phyloP scores from a whole-genome alignment of 2,113 vertebrate genomes.

The Megalops atlanticus region DNA sequence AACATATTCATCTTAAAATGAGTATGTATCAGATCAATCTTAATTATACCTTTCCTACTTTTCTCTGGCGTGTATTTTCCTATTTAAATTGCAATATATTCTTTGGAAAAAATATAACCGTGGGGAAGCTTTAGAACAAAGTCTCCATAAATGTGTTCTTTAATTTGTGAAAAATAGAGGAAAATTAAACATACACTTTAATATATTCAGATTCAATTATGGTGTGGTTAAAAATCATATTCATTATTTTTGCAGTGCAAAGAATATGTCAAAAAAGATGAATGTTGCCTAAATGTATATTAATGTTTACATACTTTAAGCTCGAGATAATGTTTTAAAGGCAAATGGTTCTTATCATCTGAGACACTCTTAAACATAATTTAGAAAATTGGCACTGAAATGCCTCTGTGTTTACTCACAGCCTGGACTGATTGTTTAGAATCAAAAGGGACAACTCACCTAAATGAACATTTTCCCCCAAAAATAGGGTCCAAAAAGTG shows the following conservation, averaged over 20 bases:
- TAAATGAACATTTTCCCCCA: background rate
- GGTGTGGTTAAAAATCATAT: background rate
- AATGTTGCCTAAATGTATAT: constrained; percentile 47
- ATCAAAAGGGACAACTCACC: background rate
- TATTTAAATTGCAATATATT: background rate
- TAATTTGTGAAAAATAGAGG: background rate
- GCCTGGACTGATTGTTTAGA: background rate
- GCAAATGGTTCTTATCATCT: background rate
- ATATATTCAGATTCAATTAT: background rate
- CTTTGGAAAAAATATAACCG: background rate
- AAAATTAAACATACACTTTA: background rate
- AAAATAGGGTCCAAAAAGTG: constrained; percentile 23
- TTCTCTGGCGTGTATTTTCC: too few relatives aligned
- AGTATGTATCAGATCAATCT: background rate
- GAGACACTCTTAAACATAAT: background rate
- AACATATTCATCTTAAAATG: background rate
- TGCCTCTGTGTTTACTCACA: background rate
- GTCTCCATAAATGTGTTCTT: too few relatives aligned
- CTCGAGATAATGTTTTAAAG: constrained; percentile 2
- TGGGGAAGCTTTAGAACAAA: too few relatives aligned
- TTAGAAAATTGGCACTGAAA: background rate
- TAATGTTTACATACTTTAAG: constrained; percentile 48
- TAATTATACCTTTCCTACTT: background rate
- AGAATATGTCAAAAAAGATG: constrained; percentile 35
- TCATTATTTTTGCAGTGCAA: constrained; percentile 19